phyloP scores from a whole-genome alignment of 2,888 invertebrate genomes.

The Drosophila quasianomalipes region DNA sequence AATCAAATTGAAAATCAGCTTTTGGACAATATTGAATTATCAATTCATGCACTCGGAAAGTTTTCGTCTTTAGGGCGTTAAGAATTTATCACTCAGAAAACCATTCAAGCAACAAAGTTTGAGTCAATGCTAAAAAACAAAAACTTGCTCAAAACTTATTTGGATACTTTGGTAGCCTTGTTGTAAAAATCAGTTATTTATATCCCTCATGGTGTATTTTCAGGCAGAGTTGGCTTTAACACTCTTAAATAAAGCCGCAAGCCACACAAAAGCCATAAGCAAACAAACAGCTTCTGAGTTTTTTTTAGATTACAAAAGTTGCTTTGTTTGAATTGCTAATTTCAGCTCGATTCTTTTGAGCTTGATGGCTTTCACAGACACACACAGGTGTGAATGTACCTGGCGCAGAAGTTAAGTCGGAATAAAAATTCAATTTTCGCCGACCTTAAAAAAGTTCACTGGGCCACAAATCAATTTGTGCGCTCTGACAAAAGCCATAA shows the following conservation, averaged over 20 bases:
- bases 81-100: constrained; percentile 31
- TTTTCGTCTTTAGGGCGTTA: constrained; percentile 22
- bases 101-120: constrained; percentile 51
- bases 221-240: constrained; percentile 3
- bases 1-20: constrained; percentile 26
- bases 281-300: constrained; percentile 32
- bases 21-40: constrained; percentile 16
- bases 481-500: constrained; percentile 37
- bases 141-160: constrained; percentile 29
- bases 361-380: neutral
- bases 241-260: constrained; percentile 15
- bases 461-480: constrained; percentile 71
- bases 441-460: constrained; percentile 49
- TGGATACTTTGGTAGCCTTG: neutral
- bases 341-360: constrained; percentile 20
- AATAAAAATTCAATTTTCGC: constrained; percentile 62
- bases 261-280: constrained; percentile 16
- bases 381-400: constrained; percentile 43
- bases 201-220: constrained; percentile 1
- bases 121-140: constrained; percentile 10
- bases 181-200: constrained; percentile 11
- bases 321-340: constrained; percentile 66
- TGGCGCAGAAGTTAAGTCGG: constrained; percentile 16
- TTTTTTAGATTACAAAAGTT: constrained; percentile 59
- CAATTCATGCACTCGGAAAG: constrained; percentile 19